Evolutionary conservation across 2,888 invertebrate genomes (phyloP).

Genomic region (Cenopis cana): DNA sequence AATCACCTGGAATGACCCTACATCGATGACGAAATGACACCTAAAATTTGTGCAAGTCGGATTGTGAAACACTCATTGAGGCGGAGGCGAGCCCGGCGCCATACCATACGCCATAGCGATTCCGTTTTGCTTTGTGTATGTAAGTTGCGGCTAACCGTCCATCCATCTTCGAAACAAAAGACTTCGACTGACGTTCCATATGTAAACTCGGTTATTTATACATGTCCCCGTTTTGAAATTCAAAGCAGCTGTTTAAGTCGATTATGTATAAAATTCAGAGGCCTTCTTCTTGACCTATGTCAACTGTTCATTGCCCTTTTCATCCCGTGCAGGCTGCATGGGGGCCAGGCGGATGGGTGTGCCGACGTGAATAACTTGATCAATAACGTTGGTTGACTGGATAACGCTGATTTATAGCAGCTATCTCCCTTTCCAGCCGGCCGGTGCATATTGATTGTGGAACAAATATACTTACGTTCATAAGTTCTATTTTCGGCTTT

Average conservation of each 20-base stretch:
- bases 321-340: constrained; percentile 23
- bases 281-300: constrained; percentile 38
- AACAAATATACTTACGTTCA: constrained; percentile 59
- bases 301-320: constrained; percentile 37
- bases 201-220: constrained; percentile 25
- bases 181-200: constrained; percentile 26
- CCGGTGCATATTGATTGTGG: constrained; percentile 31
- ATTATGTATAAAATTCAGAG: constrained; percentile 32
- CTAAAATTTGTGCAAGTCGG: constrained; percentile 75
- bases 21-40: constrained; percentile 75
- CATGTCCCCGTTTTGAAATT: constrained; percentile 30
- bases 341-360: constrained; percentile 18
- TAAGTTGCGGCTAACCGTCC: constrained; percentile 12
- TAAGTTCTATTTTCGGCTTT: constrained; percentile 63
- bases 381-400: constrained; percentile 34
- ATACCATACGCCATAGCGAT: constrained; percentile 60
- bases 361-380: constrained; percentile 37
- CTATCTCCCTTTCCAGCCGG: constrained; percentile 34
- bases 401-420: constrained; percentile 30
- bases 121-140: constrained; percentile 46
- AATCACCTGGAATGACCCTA: too few species aligned
- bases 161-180: constrained; percentile 25
- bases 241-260: constrained; percentile 18
- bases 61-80: constrained; percentile 80
- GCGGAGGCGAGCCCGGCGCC: constrained; percentile 65